Percentiles rank a stretch among this genome's conserved stretches.
These are phyloP conservation scores for Gadus macrocephalus DNA, from an alignment of 2,113 vertebrate genomes.

Conservation along the genomic window DNA sequence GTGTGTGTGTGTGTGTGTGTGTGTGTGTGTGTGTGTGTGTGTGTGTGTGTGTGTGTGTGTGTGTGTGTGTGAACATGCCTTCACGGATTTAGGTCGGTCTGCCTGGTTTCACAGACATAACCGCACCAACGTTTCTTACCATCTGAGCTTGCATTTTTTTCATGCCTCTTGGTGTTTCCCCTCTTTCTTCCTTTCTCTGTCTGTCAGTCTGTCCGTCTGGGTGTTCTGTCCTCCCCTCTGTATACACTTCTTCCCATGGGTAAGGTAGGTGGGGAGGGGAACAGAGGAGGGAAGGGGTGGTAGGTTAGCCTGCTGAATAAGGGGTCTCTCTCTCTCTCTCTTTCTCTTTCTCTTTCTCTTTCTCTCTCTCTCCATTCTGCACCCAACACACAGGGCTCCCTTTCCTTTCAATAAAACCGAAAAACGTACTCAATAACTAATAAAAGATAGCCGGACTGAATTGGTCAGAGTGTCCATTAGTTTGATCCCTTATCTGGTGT, in stretches of 20 bases:
- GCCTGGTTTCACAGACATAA: too few species aligned
- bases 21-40: too few species aligned
- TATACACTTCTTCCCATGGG: not conserved
- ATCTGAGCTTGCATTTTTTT: too few species aligned
- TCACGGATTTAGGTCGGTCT: too few species aligned
- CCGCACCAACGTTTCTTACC: too few species aligned
- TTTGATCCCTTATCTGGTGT: too few species aligned
- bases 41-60: too few species aligned
- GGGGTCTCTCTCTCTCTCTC: not conserved
- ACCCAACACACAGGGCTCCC: conserved; percentile 9
- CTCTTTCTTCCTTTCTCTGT: not conserved
- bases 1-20: too few species aligned
- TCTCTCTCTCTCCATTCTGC: conserved; percentile 14
- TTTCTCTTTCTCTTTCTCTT: too few species aligned
- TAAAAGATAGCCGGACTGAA: conserved; percentile 7
- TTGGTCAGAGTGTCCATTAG: conserved; percentile 28
- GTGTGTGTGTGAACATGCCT: too few species aligned
- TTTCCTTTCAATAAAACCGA: conserved; percentile 24
- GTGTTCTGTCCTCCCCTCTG: conserved; percentile 26
- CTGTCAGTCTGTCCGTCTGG: conserved; percentile 17
- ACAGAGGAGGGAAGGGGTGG: not conserved
- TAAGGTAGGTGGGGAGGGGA: too few species aligned
- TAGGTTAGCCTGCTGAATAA: not conserved
- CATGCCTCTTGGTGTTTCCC: not conserved
- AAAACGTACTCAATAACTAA: conserved; percentile 18